Evolutionary conservation across 2,888 invertebrate genomes (phyloP), one percentile per base, ranked within the genome.

Genomic region (Cyaniris semiargus): DNA sequence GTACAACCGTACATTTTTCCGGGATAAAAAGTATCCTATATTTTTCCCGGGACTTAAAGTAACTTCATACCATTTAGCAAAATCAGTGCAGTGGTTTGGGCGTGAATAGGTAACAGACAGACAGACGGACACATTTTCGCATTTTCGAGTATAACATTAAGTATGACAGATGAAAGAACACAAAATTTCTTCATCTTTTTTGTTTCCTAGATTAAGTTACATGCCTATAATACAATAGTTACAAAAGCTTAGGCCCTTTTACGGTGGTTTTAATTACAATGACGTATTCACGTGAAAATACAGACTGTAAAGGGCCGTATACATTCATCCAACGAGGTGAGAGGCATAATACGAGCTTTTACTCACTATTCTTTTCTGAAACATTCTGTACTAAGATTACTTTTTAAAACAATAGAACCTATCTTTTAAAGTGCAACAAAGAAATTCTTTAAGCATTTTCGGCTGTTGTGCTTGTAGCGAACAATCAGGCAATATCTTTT

Each of bases 351-450:
- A 48, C 74, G 6, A 27, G 74, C 74, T 74, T 74, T 74, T 74
- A 53, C 74, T 48, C 74, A 6, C 18, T 31, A 74, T 74, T 74
- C 72, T 74, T 74, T 74, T 74, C 27, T 74, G 48, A 74, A 74
- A 74, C 74, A 74, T 74, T 74, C 74, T 48, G 74, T 74, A 53
- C 74, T 53, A 74, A 74, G 74, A 74, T 74, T 74, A 74, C 74
- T 74, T 74, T 72, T 74, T 74, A 74, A 74, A 48, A 74, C 74
- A 74, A 74, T 74, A 53, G 74, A 74, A 74, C 53, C 74, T 74
- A 74, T 74, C 74, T 74, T 13, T 27, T 74, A 74, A 74, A 74
- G 74, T 74, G 74, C 27, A 74, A 53, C 74, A 74, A 74, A 74
- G 74, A 74, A 53, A 72, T 72, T 44, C 72, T 72, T 48, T 48